Evolutionary conservation across 2,797 vertebrate genomes (phyloP), one percentile per base, ranked within the genome.

Genomic region (Poecilia wingei): DNA sequence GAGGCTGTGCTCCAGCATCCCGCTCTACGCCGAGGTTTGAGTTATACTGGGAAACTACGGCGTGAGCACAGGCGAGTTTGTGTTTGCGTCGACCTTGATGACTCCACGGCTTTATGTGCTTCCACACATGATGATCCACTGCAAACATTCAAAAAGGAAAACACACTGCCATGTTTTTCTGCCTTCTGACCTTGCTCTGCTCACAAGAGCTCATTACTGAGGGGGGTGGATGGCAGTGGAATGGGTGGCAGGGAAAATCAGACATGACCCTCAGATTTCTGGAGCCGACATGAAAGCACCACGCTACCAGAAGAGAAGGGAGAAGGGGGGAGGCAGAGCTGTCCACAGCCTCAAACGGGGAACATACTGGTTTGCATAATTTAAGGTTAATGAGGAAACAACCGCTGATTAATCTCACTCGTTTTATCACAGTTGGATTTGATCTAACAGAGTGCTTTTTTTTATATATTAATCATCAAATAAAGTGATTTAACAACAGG

Each of bases 361-460:
- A 91, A 87, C 86, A 66, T 72, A 86, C 88, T 91, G 90, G 89
- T 94, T 94, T 94, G 93, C 89, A 95, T 95, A 93, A 94, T 95
- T 94, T 95, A 94, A 94, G 93, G 93, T 95, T 95, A 95, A 95
- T 91, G 94, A 94, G 92, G 93, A 92, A 95, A 95, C 93, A 93
- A 91, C 84, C 74, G 83, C 79, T 87, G 79, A 88, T 92, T 85
- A 92, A 91, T 87, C 83, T 87, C 86, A 81, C 83, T 85, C 28
- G 46, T 86, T 90, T 88, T 66, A 82, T 87, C 84, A 82, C 16
- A 28, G 69, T 76, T 75, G 80, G 81, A 80, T 86, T 76, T 72
- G 69, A 82, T 86, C 85, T 79, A 77, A 77, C 22, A 45, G 72
- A 77, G 82, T 57, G 68, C 53, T 84, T 90, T 95, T 85, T 90